Percentiles rank a stretch among this genome's conserved stretches.
Evolutionary conservation across 2,888 invertebrate genomes (phyloP).

Genomic region (Drosophila phalerata): DNA sequence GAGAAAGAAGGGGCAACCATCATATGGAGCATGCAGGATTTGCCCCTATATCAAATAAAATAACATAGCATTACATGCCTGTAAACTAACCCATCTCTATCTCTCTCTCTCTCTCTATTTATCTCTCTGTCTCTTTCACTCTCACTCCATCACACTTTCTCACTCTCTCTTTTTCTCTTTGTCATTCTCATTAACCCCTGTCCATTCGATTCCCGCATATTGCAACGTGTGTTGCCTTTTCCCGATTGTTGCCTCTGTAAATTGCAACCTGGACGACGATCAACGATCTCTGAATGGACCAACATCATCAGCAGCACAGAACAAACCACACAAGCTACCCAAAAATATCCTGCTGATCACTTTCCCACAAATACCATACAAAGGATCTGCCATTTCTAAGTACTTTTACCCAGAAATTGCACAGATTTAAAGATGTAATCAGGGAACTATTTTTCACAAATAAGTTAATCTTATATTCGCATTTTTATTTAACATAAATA

Average conservation of each 20-base stretch:
- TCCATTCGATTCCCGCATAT: conserved; percentile 43
- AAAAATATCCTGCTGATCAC: background rate
- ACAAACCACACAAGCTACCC: conserved; percentile 7
- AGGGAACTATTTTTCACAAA: background rate
- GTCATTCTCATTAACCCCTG: conserved; percentile 32
- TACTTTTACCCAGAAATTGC: conserved; percentile 8
- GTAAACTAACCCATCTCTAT: background rate
- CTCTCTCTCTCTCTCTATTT: background rate
- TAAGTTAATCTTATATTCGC: background rate
- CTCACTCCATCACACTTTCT: background rate
- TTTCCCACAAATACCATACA: background rate
- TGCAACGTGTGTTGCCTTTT: conserved; percentile 18
- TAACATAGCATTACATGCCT: background rate
- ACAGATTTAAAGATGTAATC: background rate
- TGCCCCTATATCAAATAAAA: conserved; percentile 45
- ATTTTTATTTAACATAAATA: background rate
- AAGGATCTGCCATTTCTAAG: background rate
- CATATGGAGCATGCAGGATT: conserved; percentile 44
- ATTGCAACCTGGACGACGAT: conserved; percentile 25
- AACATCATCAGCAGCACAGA: conserved; percentile 38
- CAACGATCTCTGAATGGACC: conserved; percentile 40
- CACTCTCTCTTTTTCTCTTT: background rate
- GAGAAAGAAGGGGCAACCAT: conserved; percentile 9
- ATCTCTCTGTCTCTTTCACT: background rate
- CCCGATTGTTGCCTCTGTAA: conserved; percentile 14